Percentiles rank a stretch among this genome's conserved stretches.
These are phyloP conservation scores for Heterotilapia buettikoferi DNA, from an alignment of 2,113 vertebrate genomes.

Conservation along the genomic window DNA sequence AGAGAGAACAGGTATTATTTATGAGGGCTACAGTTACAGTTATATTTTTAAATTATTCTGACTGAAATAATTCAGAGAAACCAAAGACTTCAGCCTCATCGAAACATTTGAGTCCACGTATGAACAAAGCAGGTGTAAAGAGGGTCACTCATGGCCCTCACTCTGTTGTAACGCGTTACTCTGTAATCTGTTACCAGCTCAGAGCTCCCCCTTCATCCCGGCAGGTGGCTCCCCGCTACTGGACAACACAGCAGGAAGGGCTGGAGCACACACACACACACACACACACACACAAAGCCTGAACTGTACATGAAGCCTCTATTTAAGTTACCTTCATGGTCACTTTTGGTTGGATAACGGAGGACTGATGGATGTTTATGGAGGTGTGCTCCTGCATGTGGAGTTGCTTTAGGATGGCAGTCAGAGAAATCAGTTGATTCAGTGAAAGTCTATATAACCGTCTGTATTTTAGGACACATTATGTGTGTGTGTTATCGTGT, in stretches of 20 bases:
- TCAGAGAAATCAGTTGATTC: neutral
- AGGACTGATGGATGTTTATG: neutral
- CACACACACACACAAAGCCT: neutral
- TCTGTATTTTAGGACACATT: neutral
- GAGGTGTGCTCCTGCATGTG: neutral
- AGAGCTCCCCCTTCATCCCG: conserved; percentile 38
- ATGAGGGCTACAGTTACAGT: neutral
- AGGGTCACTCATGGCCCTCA: neutral
- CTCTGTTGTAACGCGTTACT: neutral
- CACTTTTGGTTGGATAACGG: neutral
- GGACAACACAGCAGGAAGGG: conserved; percentile 23
- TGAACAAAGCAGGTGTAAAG: neutral
- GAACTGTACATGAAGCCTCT: neutral
- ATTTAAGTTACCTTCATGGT: neutral
- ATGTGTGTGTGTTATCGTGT: neutral
- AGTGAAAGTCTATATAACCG: neutral
- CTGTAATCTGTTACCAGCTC: neutral
- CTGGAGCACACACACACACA: neutral
- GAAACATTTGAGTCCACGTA: neutral
- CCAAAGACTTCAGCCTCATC: neutral
- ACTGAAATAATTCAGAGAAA: neutral
- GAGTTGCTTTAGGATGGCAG: neutral
- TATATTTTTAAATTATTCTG: neutral
- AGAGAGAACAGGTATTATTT: neutral
- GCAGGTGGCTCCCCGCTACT: conserved; percentile 69